A percentile compares a stretch with the other conserved stretches of the same genome.
phyloP scores from a whole-genome alignment of 2,113 vertebrate genomes.

The Chaetodon trifascialis region DNA sequence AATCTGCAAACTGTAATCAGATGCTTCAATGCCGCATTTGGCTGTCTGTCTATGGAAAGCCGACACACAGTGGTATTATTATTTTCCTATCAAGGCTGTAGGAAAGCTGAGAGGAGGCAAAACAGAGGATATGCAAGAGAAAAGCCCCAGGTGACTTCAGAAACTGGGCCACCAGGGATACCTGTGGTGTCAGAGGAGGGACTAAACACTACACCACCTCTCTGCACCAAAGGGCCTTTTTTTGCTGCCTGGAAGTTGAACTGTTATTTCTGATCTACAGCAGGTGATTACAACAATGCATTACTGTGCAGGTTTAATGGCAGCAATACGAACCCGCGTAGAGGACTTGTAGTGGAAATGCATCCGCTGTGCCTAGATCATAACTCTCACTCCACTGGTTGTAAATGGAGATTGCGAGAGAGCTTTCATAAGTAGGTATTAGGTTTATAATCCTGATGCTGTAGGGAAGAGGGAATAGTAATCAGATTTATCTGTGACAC shows the following conservation, averaged over 20 bases:
- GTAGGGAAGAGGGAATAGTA: constrained; percentile 63
- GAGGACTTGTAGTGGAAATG: constrained; percentile 18
- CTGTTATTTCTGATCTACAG: constrained; percentile 34
- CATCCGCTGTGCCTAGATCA: constrained; percentile 25
- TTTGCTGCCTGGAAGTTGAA: constrained; percentile 32
- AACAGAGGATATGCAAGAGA: constrained; percentile 30
- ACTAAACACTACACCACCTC: constrained; percentile 38
- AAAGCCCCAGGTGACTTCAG: constrained; percentile 29
- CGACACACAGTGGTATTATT: constrained; percentile 40
- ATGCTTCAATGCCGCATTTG: constrained; percentile 47
- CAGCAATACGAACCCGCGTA: constrained; percentile 15
- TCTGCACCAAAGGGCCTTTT: constrained; percentile 30
- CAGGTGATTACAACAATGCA: constrained; percentile 33
- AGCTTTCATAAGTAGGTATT: constrained; percentile 68
- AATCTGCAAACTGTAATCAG: constrained; percentile 50
- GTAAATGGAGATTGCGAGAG: constrained; percentile 53
- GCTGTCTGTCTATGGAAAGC: neutral
- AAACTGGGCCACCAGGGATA: constrained; percentile 58
- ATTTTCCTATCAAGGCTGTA: constrained; percentile 18
- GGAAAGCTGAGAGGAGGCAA: constrained; percentile 59
- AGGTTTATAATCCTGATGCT: constrained; percentile 77
- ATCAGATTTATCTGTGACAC: constrained; percentile 73
- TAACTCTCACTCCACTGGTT: constrained; percentile 35
- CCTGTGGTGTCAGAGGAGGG: constrained; percentile 42
- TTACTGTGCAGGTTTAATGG: constrained; percentile 30